phyloP scores from a whole-genome alignment of 2,113 vertebrate genomes.

The Epinephelus fuscoguttatus region DNA sequence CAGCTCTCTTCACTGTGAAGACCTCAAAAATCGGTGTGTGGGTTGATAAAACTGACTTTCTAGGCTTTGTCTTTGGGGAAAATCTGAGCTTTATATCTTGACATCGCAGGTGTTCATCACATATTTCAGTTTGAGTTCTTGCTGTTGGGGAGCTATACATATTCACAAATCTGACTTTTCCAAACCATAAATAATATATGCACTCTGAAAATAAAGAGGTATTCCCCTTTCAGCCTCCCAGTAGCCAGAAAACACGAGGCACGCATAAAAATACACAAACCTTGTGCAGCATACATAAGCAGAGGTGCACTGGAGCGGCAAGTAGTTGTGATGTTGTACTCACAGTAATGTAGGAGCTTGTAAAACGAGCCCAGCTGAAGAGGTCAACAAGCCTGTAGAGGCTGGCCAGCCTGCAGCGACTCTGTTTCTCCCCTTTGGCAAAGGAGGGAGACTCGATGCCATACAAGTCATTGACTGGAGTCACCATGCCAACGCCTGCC shows the following conservation, averaged over 20 bases:
- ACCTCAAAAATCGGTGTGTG: conserved; percentile 9
- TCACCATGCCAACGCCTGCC: conserved; percentile 91
- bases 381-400: conserved; percentile 93
- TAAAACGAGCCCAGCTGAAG: conserved; percentile 93
- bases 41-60: conserved; percentile 41
- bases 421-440: conserved; percentile 92
- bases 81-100: conserved; percentile 27
- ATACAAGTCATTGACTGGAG: conserved; percentile 93
- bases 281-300: conserved; percentile 46
- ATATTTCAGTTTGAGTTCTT: conserved; percentile 42
- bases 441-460: conserved; percentile 88
- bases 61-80: conserved; percentile 43
- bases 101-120: conserved; percentile 50
- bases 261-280: conserved; percentile 44
- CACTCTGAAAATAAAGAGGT: conserved; percentile 37
- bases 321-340: conserved; percentile 75
- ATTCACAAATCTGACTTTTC: conserved; percentile 42
- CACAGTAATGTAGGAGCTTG: conserved; percentile 93
- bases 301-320: conserved; percentile 54
- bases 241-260: conserved; percentile 7
- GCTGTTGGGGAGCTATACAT: conserved; percentile 23
- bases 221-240: conserved; percentile 43
- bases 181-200: conserved; percentile 55
- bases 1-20: conserved; percentile 26
- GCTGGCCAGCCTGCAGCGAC: conserved; percentile 93